phyloP scores from a whole-genome alignment of 1,140 invertebrate genomes.

The Propsilocerus akamusi region DNA sequence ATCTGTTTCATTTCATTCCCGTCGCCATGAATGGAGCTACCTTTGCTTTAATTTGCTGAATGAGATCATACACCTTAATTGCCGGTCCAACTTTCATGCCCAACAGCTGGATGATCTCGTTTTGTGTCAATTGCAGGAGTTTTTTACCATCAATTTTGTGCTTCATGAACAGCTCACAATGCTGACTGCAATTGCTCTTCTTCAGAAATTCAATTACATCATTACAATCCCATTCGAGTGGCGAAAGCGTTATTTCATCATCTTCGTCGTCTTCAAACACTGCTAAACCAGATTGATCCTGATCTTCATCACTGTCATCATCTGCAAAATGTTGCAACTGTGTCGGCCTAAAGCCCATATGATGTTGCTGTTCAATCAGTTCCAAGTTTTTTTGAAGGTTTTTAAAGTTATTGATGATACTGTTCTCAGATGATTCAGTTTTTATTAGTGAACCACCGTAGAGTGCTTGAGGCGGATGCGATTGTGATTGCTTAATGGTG shows the following conservation, averaged over 20 bases:
- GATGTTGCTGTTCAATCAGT: slow-evolving; percentile 21
- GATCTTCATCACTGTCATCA: slow-evolving; percentile 15
- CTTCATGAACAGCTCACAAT: slow-evolving; percentile 62
- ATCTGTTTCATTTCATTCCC: neutral
- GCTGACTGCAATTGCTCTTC: slow-evolving; percentile 75
- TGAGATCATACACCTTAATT: slow-evolving; percentile 80
- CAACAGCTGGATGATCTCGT: slow-evolving; percentile 73
- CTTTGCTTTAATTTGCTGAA: slow-evolving; percentile 53
- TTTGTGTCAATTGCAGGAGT: slow-evolving; percentile 64
- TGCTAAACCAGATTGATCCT: slow-evolving; percentile 16
- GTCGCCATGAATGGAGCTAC: neutral
- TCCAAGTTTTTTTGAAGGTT: slow-evolving; percentile 19
- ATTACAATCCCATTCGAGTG: slow-evolving; percentile 57
- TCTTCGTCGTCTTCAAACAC: slow-evolving; percentile 15
- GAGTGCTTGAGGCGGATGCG: neutral
- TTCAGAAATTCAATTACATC: slow-evolving; percentile 77
- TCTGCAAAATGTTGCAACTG: slow-evolving; percentile 7
- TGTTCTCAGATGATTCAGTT: neutral
- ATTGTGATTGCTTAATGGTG: neutral
- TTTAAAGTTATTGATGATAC: slow-evolving; percentile 5
- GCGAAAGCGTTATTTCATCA: slow-evolving; percentile 33
- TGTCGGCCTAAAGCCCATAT: slow-evolving; percentile 6
- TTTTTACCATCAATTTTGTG: slow-evolving; percentile 59
- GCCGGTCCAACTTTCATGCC: slow-evolving; percentile 89
- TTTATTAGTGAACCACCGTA: neutral